These are phyloP conservation scores for Lateolabrax maculatus DNA, from an alignment of 2,797 vertebrate genomes.

Conservation along the genomic window DNA sequence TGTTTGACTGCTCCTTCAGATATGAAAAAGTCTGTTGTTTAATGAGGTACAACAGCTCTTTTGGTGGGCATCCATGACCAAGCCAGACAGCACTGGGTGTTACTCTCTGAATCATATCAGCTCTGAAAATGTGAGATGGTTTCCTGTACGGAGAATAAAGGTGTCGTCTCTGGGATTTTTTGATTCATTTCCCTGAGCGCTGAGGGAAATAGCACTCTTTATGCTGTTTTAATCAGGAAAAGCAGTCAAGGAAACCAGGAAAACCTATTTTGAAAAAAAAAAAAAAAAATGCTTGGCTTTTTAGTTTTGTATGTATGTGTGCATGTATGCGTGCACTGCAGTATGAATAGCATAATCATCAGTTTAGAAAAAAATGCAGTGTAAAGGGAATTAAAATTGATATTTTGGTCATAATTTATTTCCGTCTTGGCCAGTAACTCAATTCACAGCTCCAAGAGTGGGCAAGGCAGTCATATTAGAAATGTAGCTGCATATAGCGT, in stretches of 20 bases:
- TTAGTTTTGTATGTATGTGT: slow-evolving; percentile 16
- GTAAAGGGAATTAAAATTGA: slow-evolving; percentile 70
- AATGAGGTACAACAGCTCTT: slow-evolving; percentile 54
- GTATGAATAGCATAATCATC: slow-evolving; percentile 63
- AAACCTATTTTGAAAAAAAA: slow-evolving; percentile 39
- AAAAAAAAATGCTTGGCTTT: slow-evolving; percentile 38
- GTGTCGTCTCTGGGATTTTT: slow-evolving; percentile 70
- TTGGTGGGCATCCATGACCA: slow-evolving; percentile 19
- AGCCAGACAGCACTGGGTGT: slow-evolving; percentile 40
- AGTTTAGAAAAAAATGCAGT: slow-evolving; percentile 57
- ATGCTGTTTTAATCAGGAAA: slow-evolving; percentile 65
- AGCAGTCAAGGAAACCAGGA: slow-evolving; percentile 44
- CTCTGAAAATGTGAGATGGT: slow-evolving; percentile 67
- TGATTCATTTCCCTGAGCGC: slow-evolving; percentile 65
- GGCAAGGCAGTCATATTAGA: slow-evolving; percentile 51
- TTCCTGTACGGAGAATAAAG: slow-evolving; percentile 68
- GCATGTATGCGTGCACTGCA: slow-evolving; percentile 17
- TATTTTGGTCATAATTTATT: slow-evolving; percentile 69
- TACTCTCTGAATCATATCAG: slow-evolving; percentile 67
- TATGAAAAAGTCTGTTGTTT: slow-evolving; percentile 59
- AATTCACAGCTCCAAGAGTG: slow-evolving; percentile 42
- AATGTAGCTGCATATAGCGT: slow-evolving; percentile 25
- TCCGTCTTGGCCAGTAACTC: slow-evolving; percentile 58
- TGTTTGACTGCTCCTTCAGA: slow-evolving; percentile 50
- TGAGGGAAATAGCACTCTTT: slow-evolving; percentile 54